phyloP scores from a whole-genome alignment of 2,888 invertebrate species.

The Sminthurides aquaticus region DNA sequence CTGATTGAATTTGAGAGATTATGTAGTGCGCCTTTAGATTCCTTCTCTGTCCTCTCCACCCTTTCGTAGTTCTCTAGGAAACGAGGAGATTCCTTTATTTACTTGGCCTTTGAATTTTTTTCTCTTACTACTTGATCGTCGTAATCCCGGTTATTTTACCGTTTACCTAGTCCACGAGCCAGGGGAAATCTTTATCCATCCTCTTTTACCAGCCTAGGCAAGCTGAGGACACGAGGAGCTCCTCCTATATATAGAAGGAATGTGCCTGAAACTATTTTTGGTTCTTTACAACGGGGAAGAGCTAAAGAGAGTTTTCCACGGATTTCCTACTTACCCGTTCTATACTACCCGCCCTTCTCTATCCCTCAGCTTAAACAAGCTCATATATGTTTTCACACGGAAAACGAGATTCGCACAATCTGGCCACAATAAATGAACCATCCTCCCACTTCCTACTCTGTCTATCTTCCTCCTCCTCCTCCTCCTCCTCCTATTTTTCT shows the following conservation, averaged over 20 bases:
- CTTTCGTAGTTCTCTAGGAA: too few relatives aligned
- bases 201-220: background rate
- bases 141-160: background rate
- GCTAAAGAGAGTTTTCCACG: too few relatives aligned
- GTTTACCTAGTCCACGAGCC: background rate
- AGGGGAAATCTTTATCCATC: background rate
- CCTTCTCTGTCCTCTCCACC: too few relatives aligned
- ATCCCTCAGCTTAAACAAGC: background rate
- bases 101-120: background rate
- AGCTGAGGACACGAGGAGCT: too few relatives aligned
- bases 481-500: background rate
- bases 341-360: background rate
- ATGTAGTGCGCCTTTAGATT: background rate
- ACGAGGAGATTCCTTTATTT: background rate
- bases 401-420: background rate
- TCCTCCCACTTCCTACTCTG: background rate
- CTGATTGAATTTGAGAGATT: background rate
- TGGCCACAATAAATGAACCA: background rate
- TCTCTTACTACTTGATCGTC: background rate
- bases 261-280: constrained; percentile 21
- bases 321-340: too few relatives aligned
- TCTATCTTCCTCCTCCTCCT: background rate
- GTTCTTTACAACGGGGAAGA: background rate
- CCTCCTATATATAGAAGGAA: constrained; percentile 23
- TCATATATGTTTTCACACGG: too few relatives aligned